Base-by-base conservation (phyloP, 2,797 vertebrate genomes). In the Typhlichthys eigenmanni region DNA sequence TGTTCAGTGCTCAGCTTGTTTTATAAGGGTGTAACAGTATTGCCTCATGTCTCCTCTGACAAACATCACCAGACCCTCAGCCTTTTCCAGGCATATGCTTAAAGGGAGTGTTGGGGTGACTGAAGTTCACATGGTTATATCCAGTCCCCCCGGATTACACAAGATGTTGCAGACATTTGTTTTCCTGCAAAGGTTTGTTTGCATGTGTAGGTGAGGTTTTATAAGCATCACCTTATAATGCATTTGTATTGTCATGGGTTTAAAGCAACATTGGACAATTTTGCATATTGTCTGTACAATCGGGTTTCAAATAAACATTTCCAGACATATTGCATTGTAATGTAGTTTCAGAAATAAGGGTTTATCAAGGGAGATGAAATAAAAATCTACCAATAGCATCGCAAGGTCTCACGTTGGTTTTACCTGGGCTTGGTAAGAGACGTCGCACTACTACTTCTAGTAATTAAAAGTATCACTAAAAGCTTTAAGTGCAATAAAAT, bases 11-110 rank as follows among this genome's bases (percentile, higher is more conserved):
- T 70, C 56, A 65, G 70, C 46, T 5, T 86, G 76, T 84, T 85
- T 80, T 72, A 34, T 83, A 58, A 78, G 88, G 89, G 88, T 82
- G 88, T 86, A 87, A 87, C 88, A 69, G 70, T 64, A 84, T 90
- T 85, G 87, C 85, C 76, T 91, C 88, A 91, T 81, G 57, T n/a
- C 10, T 83, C 73, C 85, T 82, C 76, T 75, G 78, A 85, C 80
- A 81, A 76, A 69, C 75, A 2, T 8, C 72, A 78, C 52, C 17
- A n/a, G 75, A 76, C 76, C 58, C 65, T 75, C 65, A 76, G 64
- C 61, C 78, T 64, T 80, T 86, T 76, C 66, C 78, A 78, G 76
- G 75, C 79, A 85, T 77, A 62, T 54, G 62, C 76, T 76, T 11
- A 76, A 71, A 75, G 84, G 84, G 87, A 58, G 79, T 89, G 88